Evolutionary conservation across 2,888 invertebrate genomes (phyloP), one percentile per base, ranked within the genome.

Genomic region (Harpalus rubripes): DNA sequence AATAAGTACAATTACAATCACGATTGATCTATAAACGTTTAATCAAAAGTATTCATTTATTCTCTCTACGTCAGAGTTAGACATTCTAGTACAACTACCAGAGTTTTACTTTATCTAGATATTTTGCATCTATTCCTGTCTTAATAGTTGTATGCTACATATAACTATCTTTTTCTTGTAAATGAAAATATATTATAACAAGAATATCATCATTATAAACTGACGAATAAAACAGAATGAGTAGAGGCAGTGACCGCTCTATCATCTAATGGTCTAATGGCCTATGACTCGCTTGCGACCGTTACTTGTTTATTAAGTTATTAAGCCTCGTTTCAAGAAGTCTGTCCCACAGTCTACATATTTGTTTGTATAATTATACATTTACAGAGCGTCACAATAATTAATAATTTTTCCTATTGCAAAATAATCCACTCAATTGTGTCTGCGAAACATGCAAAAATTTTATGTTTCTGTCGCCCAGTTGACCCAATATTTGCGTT

Each of bases 251-350:
- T 74, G 74, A 74, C 74, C 74, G 74, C 68, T 68, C 15, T 26
- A 15, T 15, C 39, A 68, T 68, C 74, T 52, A 74, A 16, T 74
- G 74, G 52, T 41, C 32, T 32, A 32, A n/a, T n/a, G 1, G 32
- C 3, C 74, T 74, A 74, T 74, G 74, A 74, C 74, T 74, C 26
- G 10, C 6, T 18, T 41, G 44, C 52, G 56, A 52, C 74, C 74
- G 74, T 74, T 74, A 22, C 74, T 74, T 74, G 74, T 74, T 74
- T 74, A 74, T 74, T 52, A 74, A 74, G 44, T 74, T 52, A 52
- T 74, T 74, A 74, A 18, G 74, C 10, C 52, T 44, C 74, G 74
- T 74, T 74, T 74, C 44, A 74, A 74, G 74, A 74, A 74, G 18
- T 74, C 52, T 74, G 74, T 74, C 72, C 32, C 41, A 41, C 15